Percentiles rank a stretch among this genome's conserved stretches.
Evolutionary conservation across 2,888 invertebrate species (phyloP).

Genomic region (Ophion slaviceki): DNA sequence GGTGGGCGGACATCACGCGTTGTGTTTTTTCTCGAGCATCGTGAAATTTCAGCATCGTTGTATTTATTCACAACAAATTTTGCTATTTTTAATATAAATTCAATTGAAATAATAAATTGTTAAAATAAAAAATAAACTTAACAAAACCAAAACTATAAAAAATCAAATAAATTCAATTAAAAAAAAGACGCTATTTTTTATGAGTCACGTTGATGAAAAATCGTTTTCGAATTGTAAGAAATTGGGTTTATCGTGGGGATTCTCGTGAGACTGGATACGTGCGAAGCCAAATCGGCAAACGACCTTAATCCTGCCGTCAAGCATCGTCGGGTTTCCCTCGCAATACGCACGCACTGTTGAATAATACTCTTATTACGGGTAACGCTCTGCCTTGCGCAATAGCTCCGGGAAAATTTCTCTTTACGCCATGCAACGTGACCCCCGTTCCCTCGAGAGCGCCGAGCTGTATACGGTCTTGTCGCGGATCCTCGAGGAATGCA

Average conservation of each 20-base stretch:
- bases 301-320: conserved; percentile 63
- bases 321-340: conserved; percentile 57
- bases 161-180: too few species aligned
- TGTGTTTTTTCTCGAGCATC: conserved; percentile 15
- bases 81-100: too few species aligned
- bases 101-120: too few species aligned
- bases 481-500: not conserved
- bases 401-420: conserved; percentile 75
- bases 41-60: not conserved
- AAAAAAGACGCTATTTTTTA: too few species aligned
- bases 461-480: not conserved
- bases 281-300: conserved; percentile 19
- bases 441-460: not conserved
- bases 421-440: conserved; percentile 71
- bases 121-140: too few species aligned
- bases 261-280: not conserved
- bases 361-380: conserved; percentile 69
- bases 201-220: not conserved
- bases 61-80: too few species aligned
- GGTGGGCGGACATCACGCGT: not conserved
- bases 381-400: conserved; percentile 68
- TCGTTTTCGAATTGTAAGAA: not conserved
- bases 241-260: not conserved
- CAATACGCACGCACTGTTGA: conserved; percentile 61
- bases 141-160: too few species aligned